Evolutionary conservation across 2,797 vertebrate genomes (phyloP), one percentile per base, ranked within the genome.

Genomic region (Zalophus californianus): DNA sequence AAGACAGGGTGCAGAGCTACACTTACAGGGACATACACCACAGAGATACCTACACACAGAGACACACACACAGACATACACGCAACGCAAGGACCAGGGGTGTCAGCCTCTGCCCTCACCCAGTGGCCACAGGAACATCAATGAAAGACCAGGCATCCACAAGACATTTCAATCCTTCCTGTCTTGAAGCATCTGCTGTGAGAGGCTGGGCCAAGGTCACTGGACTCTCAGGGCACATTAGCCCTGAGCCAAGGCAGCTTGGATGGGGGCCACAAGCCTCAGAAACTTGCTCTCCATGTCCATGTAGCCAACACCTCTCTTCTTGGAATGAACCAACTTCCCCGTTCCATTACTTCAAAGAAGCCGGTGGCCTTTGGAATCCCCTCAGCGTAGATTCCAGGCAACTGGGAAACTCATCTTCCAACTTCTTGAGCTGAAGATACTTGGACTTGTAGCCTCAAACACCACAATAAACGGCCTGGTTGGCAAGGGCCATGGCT

Each of bases 261-360:
- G 97, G 87, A 98, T 97, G 86, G 98, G 96, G 0, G 66, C 83
- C 56, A 97, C 60, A 56, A 98, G 97, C 60, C 94, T 98, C 72
- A 64, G 89, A 23, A 98, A 97, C 96, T 98, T 98, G 92, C 79
- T 86, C 0, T 96, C 77, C 0, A 85, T 92, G 58, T 98, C 98
- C 44, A 98, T 97, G 2, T 96, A 98, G 32, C 98, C 98, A 77
- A 98, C 98, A 2, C 98, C 98, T 9, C 97, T 97, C 98, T 98
- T 98, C 94, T 98, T 98, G 16, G 98, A 98, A 92, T 98, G 98
- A 68, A 98, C 96, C 91, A 98, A 87, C 77, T 98, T 98, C 21
- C 98, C 98, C 0, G 96, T 97, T n/a, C 96, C 0, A 78, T 97
- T 29, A 98, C 98, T 98, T 98, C 98, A 86, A 98, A 98, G 97